Percentiles rank a stretch among this genome's conserved stretches.
phyloP scores from a whole-genome alignment of 2,888 invertebrate genomes.

The Hydrotaea diabolus region DNA sequence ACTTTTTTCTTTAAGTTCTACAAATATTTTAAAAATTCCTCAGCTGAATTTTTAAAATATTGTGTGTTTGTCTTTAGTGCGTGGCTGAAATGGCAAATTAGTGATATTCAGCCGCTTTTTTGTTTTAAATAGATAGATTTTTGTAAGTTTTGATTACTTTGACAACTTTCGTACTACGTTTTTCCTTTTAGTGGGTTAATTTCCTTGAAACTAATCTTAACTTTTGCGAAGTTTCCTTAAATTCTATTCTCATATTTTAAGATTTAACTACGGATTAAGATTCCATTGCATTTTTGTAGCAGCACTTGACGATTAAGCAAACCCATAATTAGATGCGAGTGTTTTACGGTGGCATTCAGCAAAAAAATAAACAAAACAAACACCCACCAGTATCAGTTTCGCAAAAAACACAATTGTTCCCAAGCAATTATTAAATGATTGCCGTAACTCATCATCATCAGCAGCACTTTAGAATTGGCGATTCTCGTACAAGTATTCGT shows the following conservation, averaged over 20 bases:
- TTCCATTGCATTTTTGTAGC: background rate
- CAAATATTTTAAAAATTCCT: no score
- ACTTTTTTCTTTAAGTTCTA: no score
- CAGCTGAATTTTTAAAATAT: no score
- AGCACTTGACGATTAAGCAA: background rate
- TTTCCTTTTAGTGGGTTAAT: no score
- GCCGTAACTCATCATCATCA: background rate
- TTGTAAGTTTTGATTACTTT: no score
- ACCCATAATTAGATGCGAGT: background rate
- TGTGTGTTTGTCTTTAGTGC: no score
- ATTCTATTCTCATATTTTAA: background rate
- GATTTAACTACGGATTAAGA: background rate
- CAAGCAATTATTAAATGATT: constrained; percentile 15
- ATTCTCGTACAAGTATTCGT: background rate
- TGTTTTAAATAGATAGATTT: no score
- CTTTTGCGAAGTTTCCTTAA: background rate
- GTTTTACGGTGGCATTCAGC: constrained; percentile 5
- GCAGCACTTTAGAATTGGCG: background rate
- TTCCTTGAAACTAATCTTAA: background rate
- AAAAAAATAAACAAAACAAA: background rate
- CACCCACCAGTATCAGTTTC: background rate
- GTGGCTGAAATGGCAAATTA: no score
- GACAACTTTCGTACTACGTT: no score
- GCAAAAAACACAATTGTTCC: background rate
- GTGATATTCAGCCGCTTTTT: no score